phyloP scores from a whole-genome alignment of 2,888 invertebrate genomes.

The Cataglyphis albicans region DNA sequence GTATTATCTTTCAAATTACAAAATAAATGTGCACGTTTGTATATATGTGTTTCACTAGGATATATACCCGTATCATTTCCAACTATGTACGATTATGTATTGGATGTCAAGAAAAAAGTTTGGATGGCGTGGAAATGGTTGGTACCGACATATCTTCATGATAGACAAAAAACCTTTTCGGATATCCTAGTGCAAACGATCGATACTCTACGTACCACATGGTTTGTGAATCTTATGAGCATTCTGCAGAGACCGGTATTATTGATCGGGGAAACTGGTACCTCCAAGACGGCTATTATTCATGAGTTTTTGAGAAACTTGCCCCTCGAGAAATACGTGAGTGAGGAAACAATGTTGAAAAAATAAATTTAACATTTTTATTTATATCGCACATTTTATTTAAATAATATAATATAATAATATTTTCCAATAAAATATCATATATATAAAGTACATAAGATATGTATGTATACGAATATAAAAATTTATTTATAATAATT shows the following conservation, averaged over 20 bases:
- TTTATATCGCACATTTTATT: background rate
- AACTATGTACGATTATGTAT: constrained; percentile 93
- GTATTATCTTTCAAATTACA: background rate
- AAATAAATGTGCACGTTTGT: background rate
- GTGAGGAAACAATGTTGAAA: constrained; percentile 73
- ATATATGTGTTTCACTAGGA: constrained; percentile 41
- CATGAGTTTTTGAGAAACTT: constrained; percentile 92
- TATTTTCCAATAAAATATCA: background rate
- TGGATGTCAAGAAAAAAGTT: constrained; percentile 89
- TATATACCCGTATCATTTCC: constrained; percentile 89
- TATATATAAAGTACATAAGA: background rate
- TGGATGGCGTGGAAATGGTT: constrained; percentile 96
- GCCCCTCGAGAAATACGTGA: constrained; percentile 90
- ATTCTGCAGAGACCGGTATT: constrained; percentile 92
- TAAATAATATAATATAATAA: background rate
- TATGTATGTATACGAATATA: background rate
- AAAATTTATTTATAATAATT: background rate
- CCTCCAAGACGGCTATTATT: constrained; percentile 96
- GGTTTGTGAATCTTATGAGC: constrained; percentile 92
- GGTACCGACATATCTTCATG: constrained; percentile 92
- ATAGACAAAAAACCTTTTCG: constrained; percentile 90
- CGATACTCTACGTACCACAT: constrained; percentile 93
- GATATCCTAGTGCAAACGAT: constrained; percentile 96
- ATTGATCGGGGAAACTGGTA: constrained; percentile 96
- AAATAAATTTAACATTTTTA: background rate